Base-by-base conservation (phyloP, 2,888 invertebrate species). In the Hermaeophaga mercurialis region DNA sequence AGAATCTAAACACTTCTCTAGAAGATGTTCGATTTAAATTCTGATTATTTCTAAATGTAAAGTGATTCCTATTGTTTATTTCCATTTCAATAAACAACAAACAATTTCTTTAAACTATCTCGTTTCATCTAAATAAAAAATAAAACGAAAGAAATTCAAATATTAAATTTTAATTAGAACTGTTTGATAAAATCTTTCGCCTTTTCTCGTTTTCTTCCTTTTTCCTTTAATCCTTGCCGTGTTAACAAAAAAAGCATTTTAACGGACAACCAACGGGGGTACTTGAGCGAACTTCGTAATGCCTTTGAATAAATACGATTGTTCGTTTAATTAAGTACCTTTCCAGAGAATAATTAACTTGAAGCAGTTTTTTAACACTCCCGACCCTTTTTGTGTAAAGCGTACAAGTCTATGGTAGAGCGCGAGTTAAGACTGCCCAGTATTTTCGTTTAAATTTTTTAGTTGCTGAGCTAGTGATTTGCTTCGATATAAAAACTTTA, bases 271-370 rank as follows among this genome's bases (percentile, higher is more conserved):
- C 48, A 44, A 17, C 34, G 56, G 41, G 26, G 33, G 46, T 43
- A 48, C 36, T 33, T 26, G 41, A 56, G 47, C 39, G 22, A 47
- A 54, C 50, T 52, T 38, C 61, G 54, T 49, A 59, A 66, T 54
- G 59, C 59, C 64, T 66, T 61, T 59, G 65, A 66, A 65, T 66
- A 67, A 70, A 69, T 67, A 65, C 68, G 63, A 67, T 66, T 69
- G 67, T 67, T 69, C 67, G 58, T 69, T 69, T 69, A 70, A 70
- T 70, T 69, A 68, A 68, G 66, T 66, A 65, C 65, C 59, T 63
- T 67, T 61, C 63, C 58, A 52, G 49, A 59, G 66, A 66, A 67
- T 67, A 67, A 68, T 66, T 68, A 68, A 66, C 67, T 62, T 49
- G 56, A 47, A 61, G 61, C 53, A 65, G 61, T 66, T 62, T 65